These are phyloP conservation scores for Scortum barcoo DNA, from an alignment of 2,113 vertebrate species.

Conservation along the genomic window DNA sequence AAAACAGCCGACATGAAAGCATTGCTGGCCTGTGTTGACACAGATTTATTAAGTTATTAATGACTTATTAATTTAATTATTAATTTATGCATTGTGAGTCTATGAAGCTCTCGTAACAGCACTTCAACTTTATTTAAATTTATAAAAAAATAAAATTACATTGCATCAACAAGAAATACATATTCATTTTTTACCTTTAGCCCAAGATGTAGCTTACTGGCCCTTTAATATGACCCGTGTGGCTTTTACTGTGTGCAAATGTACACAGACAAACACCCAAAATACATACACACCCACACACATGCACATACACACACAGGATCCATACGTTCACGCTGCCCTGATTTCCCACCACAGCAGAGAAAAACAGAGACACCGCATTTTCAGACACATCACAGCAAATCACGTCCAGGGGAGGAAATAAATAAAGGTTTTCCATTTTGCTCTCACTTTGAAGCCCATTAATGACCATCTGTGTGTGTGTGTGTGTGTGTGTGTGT, in stretches of 20 bases:
- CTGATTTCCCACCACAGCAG: conserved; percentile 14
- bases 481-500: conserved; percentile 34
- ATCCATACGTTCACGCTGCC: neutral
- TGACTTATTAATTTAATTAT: no score
- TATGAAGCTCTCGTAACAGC: neutral
- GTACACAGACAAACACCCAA: conserved; percentile 20
- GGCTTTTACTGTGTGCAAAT: neutral
- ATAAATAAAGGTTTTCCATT: conserved; percentile 65
- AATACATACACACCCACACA: conserved; percentile 8
- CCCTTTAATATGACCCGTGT: neutral
- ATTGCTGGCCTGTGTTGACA: neutral
- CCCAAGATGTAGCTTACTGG: neutral
- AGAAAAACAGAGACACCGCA: conserved; percentile 35
- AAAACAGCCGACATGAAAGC: neutral
- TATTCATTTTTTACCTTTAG: neutral
- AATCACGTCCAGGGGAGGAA: conserved; percentile 46
- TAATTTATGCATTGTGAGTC: no score
- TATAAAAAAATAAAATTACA: neutral
- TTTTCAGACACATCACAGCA: conserved; percentile 46
- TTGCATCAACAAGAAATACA: neutral
- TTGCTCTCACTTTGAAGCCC: conserved; percentile 63
- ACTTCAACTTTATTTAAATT: neutral
- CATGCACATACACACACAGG: neutral
- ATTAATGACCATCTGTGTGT: conserved; percentile 71
- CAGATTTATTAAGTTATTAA: no score